These are phyloP conservation scores for Drosophila sturtevanti DNA, from an alignment of 1,140 invertebrate species.

Conservation along the genomic window DNA sequence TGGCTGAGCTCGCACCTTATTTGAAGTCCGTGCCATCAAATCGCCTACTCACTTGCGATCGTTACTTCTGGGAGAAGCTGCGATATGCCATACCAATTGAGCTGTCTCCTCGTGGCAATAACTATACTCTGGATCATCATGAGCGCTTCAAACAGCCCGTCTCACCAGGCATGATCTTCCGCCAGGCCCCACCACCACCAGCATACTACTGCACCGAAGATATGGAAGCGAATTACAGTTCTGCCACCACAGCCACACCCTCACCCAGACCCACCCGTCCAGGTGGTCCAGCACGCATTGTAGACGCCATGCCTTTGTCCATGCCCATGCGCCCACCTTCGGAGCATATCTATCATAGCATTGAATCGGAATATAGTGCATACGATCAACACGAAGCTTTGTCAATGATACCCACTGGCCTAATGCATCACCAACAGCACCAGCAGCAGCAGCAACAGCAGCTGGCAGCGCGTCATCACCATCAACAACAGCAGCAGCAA, in stretches of 20 bases:
- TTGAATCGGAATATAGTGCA: constrained; percentile 90
- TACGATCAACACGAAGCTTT: constrained; percentile 80
- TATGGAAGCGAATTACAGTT: constrained; percentile 86
- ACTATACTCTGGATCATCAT: constrained; percentile 83
- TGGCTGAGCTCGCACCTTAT: constrained; percentile 93
- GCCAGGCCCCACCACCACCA: constrained; percentile 82
- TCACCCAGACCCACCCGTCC: constrained; percentile 84
- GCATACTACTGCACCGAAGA: constrained; percentile 83
- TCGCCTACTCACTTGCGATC: constrained; percentile 93
- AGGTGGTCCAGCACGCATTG: constrained; percentile 60
- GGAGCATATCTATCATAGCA: constrained; percentile 94
- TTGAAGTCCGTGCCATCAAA: constrained; percentile 91
- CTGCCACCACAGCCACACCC: constrained; percentile 86
- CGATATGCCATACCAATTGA: constrained; percentile 92
- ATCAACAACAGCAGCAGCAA: constrained; percentile 64
- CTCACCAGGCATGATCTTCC: constrained; percentile 81
- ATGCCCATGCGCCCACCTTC: constrained; percentile 87
- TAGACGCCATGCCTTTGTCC: constrained; percentile 68
- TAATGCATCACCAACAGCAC: constrained; percentile 65
- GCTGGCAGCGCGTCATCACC: constrained; percentile 64
- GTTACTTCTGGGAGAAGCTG: constrained; percentile 95
- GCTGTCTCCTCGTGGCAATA: constrained; percentile 83
- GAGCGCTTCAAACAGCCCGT: constrained; percentile 82
- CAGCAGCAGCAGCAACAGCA: constrained; percentile 56
- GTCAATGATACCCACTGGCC: constrained; percentile 76